These are phyloP conservation scores for Quiscalus mexicanus DNA, from an alignment of 2,113 vertebrate genomes.

Conservation along the genomic window DNA sequence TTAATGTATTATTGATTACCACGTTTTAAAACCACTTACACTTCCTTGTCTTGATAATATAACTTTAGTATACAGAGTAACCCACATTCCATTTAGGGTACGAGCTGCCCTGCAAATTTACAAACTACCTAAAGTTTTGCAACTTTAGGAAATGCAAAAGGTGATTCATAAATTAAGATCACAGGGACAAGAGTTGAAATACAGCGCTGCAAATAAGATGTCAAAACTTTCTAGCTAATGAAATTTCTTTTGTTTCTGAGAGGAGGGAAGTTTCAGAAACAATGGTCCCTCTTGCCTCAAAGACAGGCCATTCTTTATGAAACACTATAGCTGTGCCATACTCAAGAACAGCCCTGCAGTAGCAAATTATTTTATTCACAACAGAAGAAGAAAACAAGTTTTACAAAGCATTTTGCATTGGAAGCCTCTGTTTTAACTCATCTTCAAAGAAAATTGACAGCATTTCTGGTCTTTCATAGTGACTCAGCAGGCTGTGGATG, in stretches of 20 bases:
- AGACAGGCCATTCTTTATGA: neutral
- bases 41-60: neutral
- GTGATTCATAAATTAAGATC: neutral
- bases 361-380: conserved; percentile 18
- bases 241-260: conserved; percentile 6
- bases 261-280: neutral
- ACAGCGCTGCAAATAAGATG: neutral
- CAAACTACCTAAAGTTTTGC: neutral
- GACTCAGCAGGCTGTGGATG: neutral
- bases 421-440: neutral
- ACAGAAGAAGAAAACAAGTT: neutral
- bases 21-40: neutral
- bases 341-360: neutral
- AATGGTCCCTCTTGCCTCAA: neutral
- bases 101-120: neutral
- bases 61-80: neutral
- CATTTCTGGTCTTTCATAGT: neutral
- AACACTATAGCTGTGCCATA: neutral
- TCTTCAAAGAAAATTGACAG: neutral
- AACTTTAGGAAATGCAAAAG: neutral
- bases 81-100: neutral
- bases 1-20: neutral
- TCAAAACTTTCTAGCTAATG: neutral
- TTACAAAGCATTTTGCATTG: neutral
- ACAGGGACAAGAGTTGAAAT: neutral